Evolutionary conservation across 2,888 invertebrate genomes (phyloP).

Genomic region (Drosophila putrida): DNA sequence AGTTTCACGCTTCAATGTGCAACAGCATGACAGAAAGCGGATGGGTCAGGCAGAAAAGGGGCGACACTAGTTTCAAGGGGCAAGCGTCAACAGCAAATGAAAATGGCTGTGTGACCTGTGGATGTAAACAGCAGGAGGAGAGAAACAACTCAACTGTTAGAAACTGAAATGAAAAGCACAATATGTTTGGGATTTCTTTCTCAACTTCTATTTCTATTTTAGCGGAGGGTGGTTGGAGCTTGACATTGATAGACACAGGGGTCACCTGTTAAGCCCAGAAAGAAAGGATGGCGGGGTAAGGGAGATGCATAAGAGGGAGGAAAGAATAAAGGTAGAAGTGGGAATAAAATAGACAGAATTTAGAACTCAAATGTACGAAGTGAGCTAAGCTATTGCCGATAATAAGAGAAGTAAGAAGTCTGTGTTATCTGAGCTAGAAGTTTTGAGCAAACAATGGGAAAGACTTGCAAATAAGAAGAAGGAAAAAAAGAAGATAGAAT

Average conservation of each 20-base stretch:
- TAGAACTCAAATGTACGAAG: not conserved
- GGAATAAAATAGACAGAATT: not conserved
- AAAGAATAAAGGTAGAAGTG: not conserved
- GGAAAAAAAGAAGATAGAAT: too few species aligned
- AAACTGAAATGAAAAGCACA: constrained; percentile 53
- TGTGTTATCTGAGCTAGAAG: too few species aligned
- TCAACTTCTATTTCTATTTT: constrained; percentile 20
- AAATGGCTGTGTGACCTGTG: constrained; percentile 53
- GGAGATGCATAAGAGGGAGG: not conserved
- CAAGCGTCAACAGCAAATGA: constrained; percentile 55
- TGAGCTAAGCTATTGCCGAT: not conserved
- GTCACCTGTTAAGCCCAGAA: constrained; percentile 26
- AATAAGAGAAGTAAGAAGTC: too few species aligned
- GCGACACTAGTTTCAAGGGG: constrained; percentile 32
- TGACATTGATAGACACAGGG: constrained; percentile 44
- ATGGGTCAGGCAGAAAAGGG: not conserved
- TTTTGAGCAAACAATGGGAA: too few species aligned
- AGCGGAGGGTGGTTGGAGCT: constrained; percentile 23
- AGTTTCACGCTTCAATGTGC: constrained; percentile 83
- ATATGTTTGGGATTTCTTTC: constrained; percentile 54
- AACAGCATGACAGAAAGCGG: constrained; percentile 49
- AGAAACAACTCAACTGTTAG: constrained; percentile 3
- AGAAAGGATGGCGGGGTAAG: not conserved
- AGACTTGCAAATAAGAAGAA: too few species aligned
- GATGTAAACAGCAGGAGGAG: constrained; percentile 5